Base-by-base conservation (phyloP, 92 coral and sea anemone species). In the Umimayanthus chanpuru region DNA sequence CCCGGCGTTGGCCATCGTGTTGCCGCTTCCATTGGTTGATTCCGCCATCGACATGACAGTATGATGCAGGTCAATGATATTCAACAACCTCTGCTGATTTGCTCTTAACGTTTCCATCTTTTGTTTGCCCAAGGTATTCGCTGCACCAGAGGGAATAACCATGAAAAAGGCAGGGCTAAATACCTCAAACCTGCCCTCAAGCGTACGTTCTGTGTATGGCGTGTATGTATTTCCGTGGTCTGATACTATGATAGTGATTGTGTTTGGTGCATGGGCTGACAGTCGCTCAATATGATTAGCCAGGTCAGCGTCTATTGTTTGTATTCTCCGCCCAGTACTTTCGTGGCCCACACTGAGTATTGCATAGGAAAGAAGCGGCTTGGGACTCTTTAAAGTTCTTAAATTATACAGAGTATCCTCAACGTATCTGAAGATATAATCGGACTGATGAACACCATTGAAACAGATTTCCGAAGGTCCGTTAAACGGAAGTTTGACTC, bases 161-260 rank as follows among this genome's bases (percentile, higher is more conserved):
- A 87, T 82, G 6, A 87, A n/a, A 81, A 87, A 77, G 11, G 43
- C 81, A 9, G 85, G 90, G 74, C 65, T 73, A 44, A 77, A 87
- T 23, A 87, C 76, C 43, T 87, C 90, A 41, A 77, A 82, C 23
- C 90, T 39, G 23, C 90, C 90, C 68, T 87, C 90, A 16, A 32
- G 61, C 23, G 73, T 66, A 16, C 77, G 79, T 3, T 64, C 85
- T n/a, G 80, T 81, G 53, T 87, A 87, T 0, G 36, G 71, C 2
- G 90, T 87, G 75, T 87, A 87, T 0, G 90, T 87, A 47, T 87
- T 87, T 23, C 90, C 90, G 53, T 87, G 90, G 64, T 87, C 90
- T 77, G 90, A 81, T 40, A 87, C 14, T 23, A 87, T 61, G 66
- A 87, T 53, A 9, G 90, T 73, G 25, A 87, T 77, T 32, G 90